Evolutionary conservation across 2,113 vertebrate genomes (phyloP).

Genomic region (Microcebus griseorufus): DNA sequence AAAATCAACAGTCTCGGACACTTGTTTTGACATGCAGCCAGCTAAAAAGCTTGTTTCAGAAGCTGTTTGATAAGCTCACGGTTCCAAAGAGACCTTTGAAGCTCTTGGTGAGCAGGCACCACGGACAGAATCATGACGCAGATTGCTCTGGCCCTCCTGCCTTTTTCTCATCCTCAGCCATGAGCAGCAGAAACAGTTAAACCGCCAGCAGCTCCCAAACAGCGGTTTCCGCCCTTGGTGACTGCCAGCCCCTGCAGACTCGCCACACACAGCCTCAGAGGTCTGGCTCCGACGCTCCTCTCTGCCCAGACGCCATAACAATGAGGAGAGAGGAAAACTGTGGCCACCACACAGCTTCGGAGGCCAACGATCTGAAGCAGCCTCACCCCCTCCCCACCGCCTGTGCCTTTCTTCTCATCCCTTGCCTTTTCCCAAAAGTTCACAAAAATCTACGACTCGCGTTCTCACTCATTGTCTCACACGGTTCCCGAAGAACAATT

Average conservation of each 20-base stretch:
- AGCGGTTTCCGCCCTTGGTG: conserved; percentile 65
- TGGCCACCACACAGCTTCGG: neutral
- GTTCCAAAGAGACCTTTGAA: neutral
- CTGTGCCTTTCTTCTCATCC: neutral
- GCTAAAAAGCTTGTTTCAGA: neutral
- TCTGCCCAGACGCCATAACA: conserved; percentile 65
- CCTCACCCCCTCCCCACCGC: neutral
- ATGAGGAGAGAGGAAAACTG: conserved; percentile 61
- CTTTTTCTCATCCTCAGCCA: conserved; percentile 28
- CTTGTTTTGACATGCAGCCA: neutral
- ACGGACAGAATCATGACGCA: neutral
- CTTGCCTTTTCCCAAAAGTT: neutral
- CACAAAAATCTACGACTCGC: neutral
- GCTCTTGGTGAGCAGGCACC: neutral
- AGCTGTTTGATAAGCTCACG: neutral
- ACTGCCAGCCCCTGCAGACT: conserved; percentile 68
- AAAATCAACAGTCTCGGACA: neutral
- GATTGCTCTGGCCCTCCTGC: neutral
- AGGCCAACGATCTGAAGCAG: neutral
- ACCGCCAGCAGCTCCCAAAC: conserved; percentile 51
- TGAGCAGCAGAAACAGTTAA: conserved; percentile 68
- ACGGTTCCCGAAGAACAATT: neutral
- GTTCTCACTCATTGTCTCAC: neutral
- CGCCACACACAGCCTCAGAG: conserved; percentile 72
- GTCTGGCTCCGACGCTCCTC: conserved; percentile 56